Percentiles rank a stretch among this genome's conserved stretches.
phyloP scores from a whole-genome alignment of 2,113 vertebrate genomes.

The Xenopus laevis region DNA sequence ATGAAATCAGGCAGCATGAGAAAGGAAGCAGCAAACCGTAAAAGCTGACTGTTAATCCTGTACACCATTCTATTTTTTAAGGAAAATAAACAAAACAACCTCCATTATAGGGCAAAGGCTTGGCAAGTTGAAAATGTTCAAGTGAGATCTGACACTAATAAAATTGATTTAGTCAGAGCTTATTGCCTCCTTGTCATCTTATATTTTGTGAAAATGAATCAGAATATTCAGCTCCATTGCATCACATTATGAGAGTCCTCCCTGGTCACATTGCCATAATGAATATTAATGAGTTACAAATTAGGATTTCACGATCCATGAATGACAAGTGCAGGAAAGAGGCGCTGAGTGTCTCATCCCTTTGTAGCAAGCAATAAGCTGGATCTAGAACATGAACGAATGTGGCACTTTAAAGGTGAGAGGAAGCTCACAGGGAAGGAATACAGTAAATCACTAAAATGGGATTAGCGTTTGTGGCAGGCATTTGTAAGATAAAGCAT shows the following conservation, averaged over 20 bases:
- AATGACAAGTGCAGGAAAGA: conserved; percentile 27
- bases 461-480: neutral
- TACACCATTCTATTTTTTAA: too few species aligned
- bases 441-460: conserved; percentile 25
- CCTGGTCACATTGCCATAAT: conserved; percentile 26
- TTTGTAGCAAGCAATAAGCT: conserved; percentile 13
- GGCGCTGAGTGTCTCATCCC: conserved; percentile 23
- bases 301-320: conserved; percentile 33
- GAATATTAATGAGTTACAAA: conserved; percentile 39
- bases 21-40: too few species aligned
- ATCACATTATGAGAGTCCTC: conserved; percentile 1
- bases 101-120: too few species aligned
- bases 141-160: neutral
- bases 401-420: conserved; percentile 20
- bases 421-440: conserved; percentile 9
- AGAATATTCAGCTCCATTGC: neutral
- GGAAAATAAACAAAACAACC: too few species aligned
- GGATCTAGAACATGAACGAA: conserved; percentile 22
- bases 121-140: neutral
- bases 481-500: conserved; percentile 23
- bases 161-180: neutral
- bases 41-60: too few species aligned
- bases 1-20: too few species aligned
- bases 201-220: neutral
- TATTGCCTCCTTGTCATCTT: neutral